phyloP scores from a whole-genome alignment of 2,113 vertebrate species.

The Catharus bicknelli region DNA sequence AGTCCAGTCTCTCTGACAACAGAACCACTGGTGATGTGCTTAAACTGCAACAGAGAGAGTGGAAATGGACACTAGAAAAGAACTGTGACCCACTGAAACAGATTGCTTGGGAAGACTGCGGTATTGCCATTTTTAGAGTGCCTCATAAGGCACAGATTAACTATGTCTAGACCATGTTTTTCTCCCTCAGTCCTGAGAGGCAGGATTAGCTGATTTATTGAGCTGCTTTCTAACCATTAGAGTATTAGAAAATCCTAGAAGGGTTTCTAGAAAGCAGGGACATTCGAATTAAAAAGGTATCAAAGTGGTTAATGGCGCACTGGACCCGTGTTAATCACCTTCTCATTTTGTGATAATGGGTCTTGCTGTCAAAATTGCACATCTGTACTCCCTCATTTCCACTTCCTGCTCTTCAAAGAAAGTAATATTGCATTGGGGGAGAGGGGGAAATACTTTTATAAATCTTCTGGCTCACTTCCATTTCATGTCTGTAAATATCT shows the following conservation, averaged over 20 bases:
- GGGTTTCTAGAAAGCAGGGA: background rate
- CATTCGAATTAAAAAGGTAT: background rate
- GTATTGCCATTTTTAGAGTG: background rate
- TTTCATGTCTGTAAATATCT: constrained; percentile 2
- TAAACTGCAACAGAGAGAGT: background rate
- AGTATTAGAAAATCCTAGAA: background rate
- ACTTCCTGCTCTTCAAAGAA: constrained; percentile 13
- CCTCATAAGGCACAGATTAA: background rate
- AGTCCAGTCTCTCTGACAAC: background rate
- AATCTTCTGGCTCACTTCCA: background rate
- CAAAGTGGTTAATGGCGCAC: background rate
- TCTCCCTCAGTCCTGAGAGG: background rate
- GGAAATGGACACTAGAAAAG: background rate
- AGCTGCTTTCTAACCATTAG: background rate
- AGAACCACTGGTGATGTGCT: background rate
- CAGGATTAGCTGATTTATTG: background rate
- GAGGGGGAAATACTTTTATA: background rate
- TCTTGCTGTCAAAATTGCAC: background rate
- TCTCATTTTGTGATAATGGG: constrained; percentile 20
- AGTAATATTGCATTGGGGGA: background rate
- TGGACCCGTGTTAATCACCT: background rate
- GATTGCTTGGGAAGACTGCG: background rate
- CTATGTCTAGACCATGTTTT: constrained; percentile 15
- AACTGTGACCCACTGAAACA: background rate
- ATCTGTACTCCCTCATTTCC: constrained; percentile 11